Conservation (phyloP, 2,797 vertebrate species). For the Rhabdophis nuchalis region DNA sequence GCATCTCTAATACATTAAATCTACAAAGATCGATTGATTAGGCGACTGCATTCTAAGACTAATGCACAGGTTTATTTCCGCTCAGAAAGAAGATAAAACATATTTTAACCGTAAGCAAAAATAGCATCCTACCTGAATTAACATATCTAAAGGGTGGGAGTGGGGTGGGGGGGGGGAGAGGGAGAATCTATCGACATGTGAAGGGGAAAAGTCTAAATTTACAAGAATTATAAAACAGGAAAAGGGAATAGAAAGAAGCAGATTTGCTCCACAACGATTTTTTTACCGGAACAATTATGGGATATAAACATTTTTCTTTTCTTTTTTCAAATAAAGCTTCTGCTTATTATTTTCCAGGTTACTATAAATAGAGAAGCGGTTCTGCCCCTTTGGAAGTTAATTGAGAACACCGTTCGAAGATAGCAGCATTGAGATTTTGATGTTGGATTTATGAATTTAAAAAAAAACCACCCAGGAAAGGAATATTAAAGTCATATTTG, state of each 20-base stretch:
- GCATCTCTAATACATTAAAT: not conserved
- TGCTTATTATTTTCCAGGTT: not conserved
- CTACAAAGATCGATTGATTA: not conserved
- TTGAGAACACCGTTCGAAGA: not conserved
- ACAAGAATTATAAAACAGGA: not conserved
- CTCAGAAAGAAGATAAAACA: not conserved
- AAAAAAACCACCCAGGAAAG: not conserved
- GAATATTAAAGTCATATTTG: not conserved
- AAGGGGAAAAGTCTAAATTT: not conserved
- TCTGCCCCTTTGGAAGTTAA: not conserved
- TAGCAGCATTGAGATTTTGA: not conserved
- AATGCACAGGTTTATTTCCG: not conserved
- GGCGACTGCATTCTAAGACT: not conserved
- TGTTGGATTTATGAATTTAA: not conserved
- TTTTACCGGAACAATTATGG: not conserved
- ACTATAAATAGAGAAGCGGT: not conserved
- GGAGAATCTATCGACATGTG: not conserved
- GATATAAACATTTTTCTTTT: not conserved
- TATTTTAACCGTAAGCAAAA: not conserved
- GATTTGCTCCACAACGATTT: not conserved
- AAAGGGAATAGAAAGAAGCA: not conserved
- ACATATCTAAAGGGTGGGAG: not conserved
- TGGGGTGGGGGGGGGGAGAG: no score
- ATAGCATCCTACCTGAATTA: not conserved
- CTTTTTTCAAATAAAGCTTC: not conserved